A percentile compares a stretch with the other conserved stretches of the same genome.
Conservation (phyloP, 37 sponge, comb jelly and placozoan species). For the Cliona cf. orientalis region DNA sequence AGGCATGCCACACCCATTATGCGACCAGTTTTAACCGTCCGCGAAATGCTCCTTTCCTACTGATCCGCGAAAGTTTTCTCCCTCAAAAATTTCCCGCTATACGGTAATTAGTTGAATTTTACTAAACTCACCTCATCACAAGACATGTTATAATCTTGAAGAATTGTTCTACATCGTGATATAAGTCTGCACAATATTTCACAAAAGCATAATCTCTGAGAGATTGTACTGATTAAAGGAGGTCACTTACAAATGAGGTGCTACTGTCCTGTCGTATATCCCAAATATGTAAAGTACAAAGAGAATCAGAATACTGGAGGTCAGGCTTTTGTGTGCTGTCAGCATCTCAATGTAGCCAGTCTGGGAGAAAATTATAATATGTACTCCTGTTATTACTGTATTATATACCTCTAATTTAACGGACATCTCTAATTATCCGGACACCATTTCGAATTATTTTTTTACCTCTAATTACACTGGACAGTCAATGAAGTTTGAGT, state of each 20-base stretch:
- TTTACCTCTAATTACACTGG: too few species aligned
- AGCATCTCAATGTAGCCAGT: slow-evolving; percentile 44
- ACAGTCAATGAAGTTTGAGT: too few species aligned
- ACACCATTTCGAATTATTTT: too few species aligned
- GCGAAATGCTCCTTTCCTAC: too few species aligned
- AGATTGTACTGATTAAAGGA: not conserved
- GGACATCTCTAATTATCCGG: too few species aligned
- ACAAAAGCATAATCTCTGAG: not conserved
- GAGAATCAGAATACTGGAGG: slow-evolving; percentile 28
- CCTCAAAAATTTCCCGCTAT: too few species aligned
- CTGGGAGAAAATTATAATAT: slow-evolving; percentile 14
- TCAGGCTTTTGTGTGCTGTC: slow-evolving; percentile 43
- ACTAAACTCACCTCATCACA: slow-evolving; percentile 92
- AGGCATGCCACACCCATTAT: too few species aligned
- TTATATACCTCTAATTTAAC: too few species aligned
- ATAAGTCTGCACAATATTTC: slow-evolving; percentile 44
- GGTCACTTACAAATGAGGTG: slow-evolving; percentile 58
- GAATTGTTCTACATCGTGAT: slow-evolving; percentile 56
- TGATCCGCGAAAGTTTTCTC: too few species aligned
- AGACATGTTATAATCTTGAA: slow-evolving; percentile 86
- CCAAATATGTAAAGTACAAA: slow-evolving; percentile 58
- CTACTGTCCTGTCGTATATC: slow-evolving; percentile 58
- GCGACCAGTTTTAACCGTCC: too few species aligned
- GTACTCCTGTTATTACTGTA: not conserved
- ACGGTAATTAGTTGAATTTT: too few species aligned